Base-by-base conservation (phyloP, 2,797 vertebrate genomes). In the Calcarius lapponicus region DNA sequence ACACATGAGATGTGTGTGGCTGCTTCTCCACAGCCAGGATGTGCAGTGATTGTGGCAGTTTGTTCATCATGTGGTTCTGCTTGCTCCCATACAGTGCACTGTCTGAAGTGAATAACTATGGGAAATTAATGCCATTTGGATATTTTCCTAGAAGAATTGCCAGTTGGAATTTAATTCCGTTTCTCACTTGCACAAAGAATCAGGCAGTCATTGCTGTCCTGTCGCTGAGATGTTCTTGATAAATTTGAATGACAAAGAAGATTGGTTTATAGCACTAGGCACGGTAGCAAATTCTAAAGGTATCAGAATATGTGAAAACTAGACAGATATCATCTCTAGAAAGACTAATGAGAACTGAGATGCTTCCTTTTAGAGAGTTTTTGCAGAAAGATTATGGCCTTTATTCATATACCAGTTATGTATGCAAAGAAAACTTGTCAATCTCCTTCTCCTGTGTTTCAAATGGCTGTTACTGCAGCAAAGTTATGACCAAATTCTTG, bases 171-270 rank as follows among this genome's bases (percentile, higher is more conserved):
- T 47, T 73, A 75, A 74, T 84, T 66, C 17, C 64, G 3, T 58
- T 80, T 92, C 75, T 84, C 38, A 78, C 86, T 86, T 79, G 51
- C 76, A 88, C 94, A 95, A 96, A 96, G 94, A 93, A 92, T 88
- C 92, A 82, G 66, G 65, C 4, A 3, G 13, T 93, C 67, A 40
- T 96, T 88, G 79, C 74, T 18, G 20, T 84, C 60, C 51, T 71
- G 2, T n/a, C 34, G 26, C 82, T 83, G 85, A 94, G 61, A 24
- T 76, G 45, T 53, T 90, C 60, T 86, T 69, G 79, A 28, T 95
- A 86, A 79, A 93, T 85, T 87, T 96, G 70, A 75, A 66, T 20
- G 32, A 56, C 62, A 87, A 90, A 88, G 31, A 73, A 45, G 51
- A 64, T 76, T 90, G 45, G 72, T 76, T 71, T 80, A n/a, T 51